Conservation (phyloP, 2,797 vertebrate species). For the Denticeps clupeoides region DNA sequence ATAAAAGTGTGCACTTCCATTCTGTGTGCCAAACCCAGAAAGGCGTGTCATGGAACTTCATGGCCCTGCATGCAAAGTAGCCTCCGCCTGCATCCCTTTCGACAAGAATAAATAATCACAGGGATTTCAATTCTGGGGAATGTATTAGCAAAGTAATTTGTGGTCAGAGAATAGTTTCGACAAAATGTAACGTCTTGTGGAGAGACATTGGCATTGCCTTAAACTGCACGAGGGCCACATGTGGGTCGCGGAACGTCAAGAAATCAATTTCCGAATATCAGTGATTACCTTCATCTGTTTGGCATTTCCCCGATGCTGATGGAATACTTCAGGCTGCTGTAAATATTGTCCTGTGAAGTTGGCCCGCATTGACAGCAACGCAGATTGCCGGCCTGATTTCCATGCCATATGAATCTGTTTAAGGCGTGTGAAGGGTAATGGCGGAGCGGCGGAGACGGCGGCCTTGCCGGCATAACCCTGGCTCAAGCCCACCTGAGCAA, state of each 20-base stretch:
- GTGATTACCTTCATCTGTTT: conserved; percentile 8
- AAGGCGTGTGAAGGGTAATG: conserved; percentile 11
- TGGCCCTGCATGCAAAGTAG: conserved; percentile 37
- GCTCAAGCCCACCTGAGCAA: conserved; percentile 40
- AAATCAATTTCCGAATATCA: conserved; percentile 14
- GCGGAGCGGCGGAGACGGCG: not conserved
- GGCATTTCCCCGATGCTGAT: conserved; percentile 9
- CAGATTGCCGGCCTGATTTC: not conserved
- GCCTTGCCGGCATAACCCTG: conserved; percentile 34
- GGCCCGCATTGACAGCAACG: not conserved
- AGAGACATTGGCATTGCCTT: conserved; percentile 12
- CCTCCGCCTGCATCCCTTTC: conserved; percentile 22
- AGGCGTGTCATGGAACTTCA: conserved; percentile 37
- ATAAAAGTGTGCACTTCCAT: conserved; percentile 38
- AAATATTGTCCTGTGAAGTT: conserved; percentile 3
- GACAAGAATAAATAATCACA: conserved; percentile 44
- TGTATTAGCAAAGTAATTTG: conserved; percentile 20
- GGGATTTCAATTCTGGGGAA: conserved; percentile 23
- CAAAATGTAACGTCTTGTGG: conserved; percentile 8
- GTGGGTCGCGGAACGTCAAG: not conserved
- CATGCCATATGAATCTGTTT: conserved; percentile 10
- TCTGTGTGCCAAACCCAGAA: conserved; percentile 42
- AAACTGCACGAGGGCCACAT: not conserved
- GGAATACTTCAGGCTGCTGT: conserved; percentile 7
- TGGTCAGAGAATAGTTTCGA: conserved; percentile 23